A percentile compares a stretch with the other conserved stretches of the same genome.
phyloP scores from a whole-genome alignment of 2,888 invertebrate genomes.

The Acanthoscelides obtectus region DNA sequence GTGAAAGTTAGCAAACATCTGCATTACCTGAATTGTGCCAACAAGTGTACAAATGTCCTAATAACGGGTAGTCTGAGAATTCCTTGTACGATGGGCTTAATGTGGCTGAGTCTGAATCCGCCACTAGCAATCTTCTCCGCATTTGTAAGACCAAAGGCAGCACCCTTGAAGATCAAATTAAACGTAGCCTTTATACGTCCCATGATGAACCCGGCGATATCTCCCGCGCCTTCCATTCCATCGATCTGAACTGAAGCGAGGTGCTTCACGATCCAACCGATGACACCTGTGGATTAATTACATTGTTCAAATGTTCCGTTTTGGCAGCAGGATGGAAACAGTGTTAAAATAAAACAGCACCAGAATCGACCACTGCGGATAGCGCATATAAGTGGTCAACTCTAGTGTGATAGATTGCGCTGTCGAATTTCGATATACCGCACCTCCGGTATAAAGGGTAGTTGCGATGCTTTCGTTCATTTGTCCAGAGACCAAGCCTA shows the following conservation, averaged over 20 bases:
- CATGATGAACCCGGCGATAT: not conserved
- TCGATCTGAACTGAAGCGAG: not conserved
- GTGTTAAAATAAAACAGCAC: no score
- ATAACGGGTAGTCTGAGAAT: conserved; percentile 12
- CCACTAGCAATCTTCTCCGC: not conserved
- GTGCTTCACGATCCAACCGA: not conserved
- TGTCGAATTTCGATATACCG: no score
- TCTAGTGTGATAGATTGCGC: no score
- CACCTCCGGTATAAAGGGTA: no score
- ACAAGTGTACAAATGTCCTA: conserved; percentile 1
- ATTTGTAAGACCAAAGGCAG: not conserved
- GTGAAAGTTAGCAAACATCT: no score
- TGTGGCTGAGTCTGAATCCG: not conserved
- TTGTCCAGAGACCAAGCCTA: no score
- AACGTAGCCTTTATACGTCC: not conserved
- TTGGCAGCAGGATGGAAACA: no score
- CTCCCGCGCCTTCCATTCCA: not conserved
- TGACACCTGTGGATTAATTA: not conserved
- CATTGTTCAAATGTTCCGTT: no score
- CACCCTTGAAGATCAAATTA: not conserved
- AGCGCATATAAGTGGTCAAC: no score
- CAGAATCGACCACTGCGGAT: no score
- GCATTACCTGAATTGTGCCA: not conserved
- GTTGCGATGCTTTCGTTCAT: no score
- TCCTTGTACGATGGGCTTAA: not conserved